These are phyloP conservation scores for Hesperophylax magnus DNA, from an alignment of 1,140 invertebrate genomes.

Conservation along the genomic window DNA sequence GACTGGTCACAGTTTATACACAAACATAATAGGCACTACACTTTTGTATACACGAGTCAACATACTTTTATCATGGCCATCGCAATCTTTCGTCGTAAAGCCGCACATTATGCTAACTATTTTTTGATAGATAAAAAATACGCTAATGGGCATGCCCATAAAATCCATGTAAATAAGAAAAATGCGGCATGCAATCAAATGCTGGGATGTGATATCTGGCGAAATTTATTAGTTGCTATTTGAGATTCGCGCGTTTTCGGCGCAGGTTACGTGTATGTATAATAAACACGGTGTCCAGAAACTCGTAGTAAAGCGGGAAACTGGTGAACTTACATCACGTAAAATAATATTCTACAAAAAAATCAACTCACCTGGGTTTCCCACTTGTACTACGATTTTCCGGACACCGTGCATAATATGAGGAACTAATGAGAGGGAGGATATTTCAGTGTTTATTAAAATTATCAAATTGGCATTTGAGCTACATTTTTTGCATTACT, in stretches of 20 bases:
- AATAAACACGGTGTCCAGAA: too few species aligned
- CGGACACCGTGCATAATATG: too few species aligned
- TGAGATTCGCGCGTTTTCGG: too few species aligned
- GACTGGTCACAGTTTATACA: not conserved
- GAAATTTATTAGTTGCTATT: not conserved
- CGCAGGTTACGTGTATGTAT: not conserved
- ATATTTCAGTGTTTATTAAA: too few species aligned
- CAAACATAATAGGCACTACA: not conserved
- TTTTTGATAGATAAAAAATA: conserved; percentile 17
- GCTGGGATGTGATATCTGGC: not conserved
- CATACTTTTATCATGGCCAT: conserved; percentile 5
- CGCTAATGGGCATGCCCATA: conserved; percentile 10
- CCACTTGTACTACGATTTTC: too few species aligned
- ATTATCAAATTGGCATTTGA: too few species aligned
- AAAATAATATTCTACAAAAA: too few species aligned
- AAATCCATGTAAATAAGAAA: not conserved
- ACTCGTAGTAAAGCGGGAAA: not conserved
- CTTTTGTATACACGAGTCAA: too few species aligned
- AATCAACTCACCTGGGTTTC: too few species aligned
- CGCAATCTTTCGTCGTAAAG: conserved; percentile 21
- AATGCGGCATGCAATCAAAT: not conserved
- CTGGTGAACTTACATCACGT: not conserved
- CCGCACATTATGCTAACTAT: not conserved
- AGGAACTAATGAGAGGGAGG: too few species aligned
- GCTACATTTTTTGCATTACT: too few species aligned